phyloP scores from a whole-genome alignment of 2,888 invertebrate species.

The Baronia brevicornis region DNA sequence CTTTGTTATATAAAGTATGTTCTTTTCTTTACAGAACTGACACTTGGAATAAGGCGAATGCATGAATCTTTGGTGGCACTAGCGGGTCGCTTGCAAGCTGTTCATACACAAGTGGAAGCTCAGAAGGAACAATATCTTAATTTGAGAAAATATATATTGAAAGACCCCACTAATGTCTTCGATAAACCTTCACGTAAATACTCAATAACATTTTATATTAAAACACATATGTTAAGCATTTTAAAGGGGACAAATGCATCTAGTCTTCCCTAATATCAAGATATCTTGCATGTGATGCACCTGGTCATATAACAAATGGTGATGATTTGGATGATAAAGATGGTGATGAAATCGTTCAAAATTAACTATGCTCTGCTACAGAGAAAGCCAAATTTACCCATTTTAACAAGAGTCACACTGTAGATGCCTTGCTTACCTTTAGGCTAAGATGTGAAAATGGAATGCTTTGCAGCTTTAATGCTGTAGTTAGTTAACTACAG shows the following conservation, averaged over 20 bases:
- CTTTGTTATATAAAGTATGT: no score
- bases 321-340: no score
- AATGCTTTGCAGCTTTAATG: no score
- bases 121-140: slow-evolving; percentile 92
- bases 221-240: neutral
- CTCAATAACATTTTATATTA: no score
- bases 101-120: slow-evolving; percentile 83
- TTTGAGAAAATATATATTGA: slow-evolving; percentile 83
- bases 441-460: no score
- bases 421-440: no score
- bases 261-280: neutral
- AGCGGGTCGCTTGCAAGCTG: slow-evolving; percentile 89
- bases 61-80: slow-evolving; percentile 91
- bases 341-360: no score
- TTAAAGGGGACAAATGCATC: neutral
- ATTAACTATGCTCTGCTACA: no score
- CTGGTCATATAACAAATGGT: no score
- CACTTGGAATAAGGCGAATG: slow-evolving; percentile 85
- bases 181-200: slow-evolving; percentile 49
- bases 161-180: slow-evolving; percentile 87
- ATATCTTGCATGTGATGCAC: neutral
- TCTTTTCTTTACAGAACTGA: slow-evolving; percentile 87
- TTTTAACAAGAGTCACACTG: no score
- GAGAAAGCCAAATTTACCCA: no score
- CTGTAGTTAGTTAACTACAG: no score